These are phyloP conservation scores for Gonioctena quinquepunctata DNA, from an alignment of 1,140 invertebrate species.

Conservation along the genomic window DNA sequence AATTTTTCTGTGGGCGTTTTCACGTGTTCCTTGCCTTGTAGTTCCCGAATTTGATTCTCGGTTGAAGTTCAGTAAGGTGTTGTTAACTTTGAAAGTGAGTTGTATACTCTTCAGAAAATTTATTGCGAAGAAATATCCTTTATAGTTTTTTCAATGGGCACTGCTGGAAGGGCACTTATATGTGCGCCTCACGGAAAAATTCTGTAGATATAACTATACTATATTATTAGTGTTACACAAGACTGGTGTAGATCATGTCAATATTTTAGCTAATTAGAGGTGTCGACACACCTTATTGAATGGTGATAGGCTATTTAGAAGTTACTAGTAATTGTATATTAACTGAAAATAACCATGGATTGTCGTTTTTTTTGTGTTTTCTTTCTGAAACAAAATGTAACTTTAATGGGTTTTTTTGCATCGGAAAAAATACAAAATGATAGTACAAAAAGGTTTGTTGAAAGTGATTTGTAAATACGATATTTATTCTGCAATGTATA, in stretches of 20 bases:
- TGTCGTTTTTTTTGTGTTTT: conserved; percentile 30
- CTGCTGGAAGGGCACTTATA: too few species aligned
- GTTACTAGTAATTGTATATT: conserved; percentile 38
- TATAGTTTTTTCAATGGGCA: too few species aligned
- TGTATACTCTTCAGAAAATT: too few species aligned
- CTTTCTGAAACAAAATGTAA: conserved; percentile 5
- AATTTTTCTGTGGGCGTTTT: conserved; percentile 5
- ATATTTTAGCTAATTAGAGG: conserved; percentile 41
- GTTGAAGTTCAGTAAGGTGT: too few species aligned
- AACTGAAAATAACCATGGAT: conserved; percentile 41
- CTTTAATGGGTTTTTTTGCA: conserved; percentile 9
- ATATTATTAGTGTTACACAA: conserved; percentile 44
- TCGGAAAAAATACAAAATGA: conserved; percentile 26
- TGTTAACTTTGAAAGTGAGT: too few species aligned
- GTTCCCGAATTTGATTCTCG: too few species aligned
- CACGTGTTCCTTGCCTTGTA: background rate
- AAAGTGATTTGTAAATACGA: conserved; percentile 23
- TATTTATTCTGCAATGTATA: conserved; percentile 26
- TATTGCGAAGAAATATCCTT: too few species aligned
- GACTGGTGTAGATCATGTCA: conserved; percentile 47
- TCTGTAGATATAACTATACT: conserved; percentile 31
- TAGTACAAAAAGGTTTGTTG: conserved; percentile 32
- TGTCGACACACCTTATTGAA: conserved; percentile 36
- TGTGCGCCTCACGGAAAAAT: background rate
- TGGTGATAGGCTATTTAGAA: conserved; percentile 45